phyloP scores from a whole-genome alignment of 2,113 vertebrate genomes.

The Arizona elegans region DNA sequence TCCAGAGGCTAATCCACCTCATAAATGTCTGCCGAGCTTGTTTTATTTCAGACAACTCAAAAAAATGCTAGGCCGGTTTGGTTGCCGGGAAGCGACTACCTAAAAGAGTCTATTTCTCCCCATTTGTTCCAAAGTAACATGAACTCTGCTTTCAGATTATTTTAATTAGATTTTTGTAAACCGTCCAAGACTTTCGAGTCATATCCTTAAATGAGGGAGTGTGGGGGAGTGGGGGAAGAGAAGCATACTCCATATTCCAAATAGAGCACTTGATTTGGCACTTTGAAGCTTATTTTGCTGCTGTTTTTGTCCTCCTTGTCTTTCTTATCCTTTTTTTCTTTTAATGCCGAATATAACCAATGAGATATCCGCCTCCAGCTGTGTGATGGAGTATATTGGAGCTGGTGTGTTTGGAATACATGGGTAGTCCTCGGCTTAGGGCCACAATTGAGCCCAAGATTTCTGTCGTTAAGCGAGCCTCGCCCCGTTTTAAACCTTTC shows the following conservation, averaged over 20 bases:
- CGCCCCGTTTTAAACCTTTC: background rate
- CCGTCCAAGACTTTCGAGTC: background rate
- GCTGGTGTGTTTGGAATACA: background rate
- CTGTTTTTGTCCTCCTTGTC: background rate
- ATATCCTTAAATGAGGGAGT: background rate
- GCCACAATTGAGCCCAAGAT: background rate
- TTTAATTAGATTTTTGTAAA: background rate
- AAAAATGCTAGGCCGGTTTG: slow-evolving; percentile 58
- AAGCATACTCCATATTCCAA: background rate
- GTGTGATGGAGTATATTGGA: background rate
- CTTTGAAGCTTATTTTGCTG: slow-evolving; percentile 24
- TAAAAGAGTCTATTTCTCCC: slow-evolving; percentile 61
- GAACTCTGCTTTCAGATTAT: slow-evolving; percentile 23
- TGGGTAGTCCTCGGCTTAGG: background rate
- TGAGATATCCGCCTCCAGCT: background rate
- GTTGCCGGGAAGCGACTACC: slow-evolving; percentile 33
- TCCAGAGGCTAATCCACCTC: slow-evolving; percentile 58
- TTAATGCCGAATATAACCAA: background rate
- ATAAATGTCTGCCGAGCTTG: slow-evolving; percentile 46
- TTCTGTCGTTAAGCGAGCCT: background rate
- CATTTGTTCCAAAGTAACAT: slow-evolving; percentile 60
- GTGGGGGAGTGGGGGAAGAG: too few species aligned
- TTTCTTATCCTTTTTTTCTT: background rate
- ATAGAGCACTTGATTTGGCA: slow-evolving; percentile 16
- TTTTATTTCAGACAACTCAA: slow-evolving; percentile 60